Evolutionary conservation across 1,140 invertebrate genomes (phyloP).

Genomic region (Hesperophylax magnus): DNA sequence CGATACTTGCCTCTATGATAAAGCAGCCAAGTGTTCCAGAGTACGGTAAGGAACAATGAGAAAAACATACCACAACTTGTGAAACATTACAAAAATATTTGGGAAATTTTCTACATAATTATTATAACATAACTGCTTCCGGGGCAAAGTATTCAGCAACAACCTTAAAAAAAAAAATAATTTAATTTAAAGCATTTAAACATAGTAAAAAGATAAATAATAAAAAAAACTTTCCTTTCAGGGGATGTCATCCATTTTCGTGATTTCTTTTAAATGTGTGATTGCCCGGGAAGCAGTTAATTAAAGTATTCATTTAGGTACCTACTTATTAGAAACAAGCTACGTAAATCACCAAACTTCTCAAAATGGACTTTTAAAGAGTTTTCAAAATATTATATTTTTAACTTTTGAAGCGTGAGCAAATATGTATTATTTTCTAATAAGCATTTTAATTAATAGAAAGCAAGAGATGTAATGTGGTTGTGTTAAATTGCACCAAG

Average conservation of each 20-base stretch:
- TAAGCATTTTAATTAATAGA: too few species aligned
- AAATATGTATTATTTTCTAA: not conserved
- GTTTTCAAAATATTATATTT: conserved; percentile 13
- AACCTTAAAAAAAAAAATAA: too few species aligned
- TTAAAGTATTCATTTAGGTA: conserved; percentile 1
- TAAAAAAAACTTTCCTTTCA: too few species aligned
- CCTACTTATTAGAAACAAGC: not conserved
- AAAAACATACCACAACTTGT: not conserved
- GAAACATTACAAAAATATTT: conserved; percentile 43
- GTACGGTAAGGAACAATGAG: not conserved
- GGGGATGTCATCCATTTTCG: too few species aligned
- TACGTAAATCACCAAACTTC: not conserved
- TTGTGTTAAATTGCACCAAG: too few species aligned
- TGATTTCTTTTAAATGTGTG: too few species aligned
- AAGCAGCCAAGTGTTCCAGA: conserved; percentile 19
- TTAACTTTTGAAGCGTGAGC: conserved; percentile 20
- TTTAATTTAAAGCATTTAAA: too few species aligned
- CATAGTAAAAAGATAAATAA: too few species aligned
- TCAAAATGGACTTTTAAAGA: conserved; percentile 8
- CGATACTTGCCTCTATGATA: conserved; percentile 33
- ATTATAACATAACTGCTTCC: not conserved
- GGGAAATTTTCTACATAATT: conserved; percentile 33
- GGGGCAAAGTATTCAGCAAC: too few species aligned
- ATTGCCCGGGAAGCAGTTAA: not conserved
- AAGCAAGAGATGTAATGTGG: too few species aligned